A percentile compares a stretch with the other conserved stretches of the same genome.
phyloP scores from a whole-genome alignment of 2,888 invertebrate genomes.

The Uloborus plumipes region DNA sequence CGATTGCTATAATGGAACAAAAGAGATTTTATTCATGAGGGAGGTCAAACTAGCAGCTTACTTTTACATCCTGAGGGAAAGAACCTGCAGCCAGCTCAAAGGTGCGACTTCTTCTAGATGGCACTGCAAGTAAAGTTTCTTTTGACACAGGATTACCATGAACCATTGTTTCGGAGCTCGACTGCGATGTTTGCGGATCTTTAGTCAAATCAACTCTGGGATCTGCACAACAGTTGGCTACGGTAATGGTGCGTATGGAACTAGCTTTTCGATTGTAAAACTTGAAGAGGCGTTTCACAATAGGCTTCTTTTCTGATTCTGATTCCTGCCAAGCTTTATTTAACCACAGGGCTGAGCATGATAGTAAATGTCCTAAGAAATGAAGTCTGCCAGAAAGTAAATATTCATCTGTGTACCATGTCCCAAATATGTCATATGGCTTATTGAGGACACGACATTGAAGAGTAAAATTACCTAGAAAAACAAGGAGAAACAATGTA shows the following conservation, averaged over 20 bases:
- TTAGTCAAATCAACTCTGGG: constrained; percentile 12
- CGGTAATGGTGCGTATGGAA: constrained; percentile 82
- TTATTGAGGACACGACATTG: constrained; percentile 84
- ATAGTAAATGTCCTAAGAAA: constrained; percentile 80
- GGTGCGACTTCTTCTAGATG: constrained; percentile 37
- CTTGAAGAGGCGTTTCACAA: constrained; percentile 79
- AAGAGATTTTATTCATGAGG: background rate
- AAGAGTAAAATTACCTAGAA: constrained; percentile 78
- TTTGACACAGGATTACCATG: constrained; percentile 67
- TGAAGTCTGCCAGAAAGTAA: constrained; percentile 85
- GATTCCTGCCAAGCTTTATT: constrained; percentile 83
- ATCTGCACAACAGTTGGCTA: constrained; percentile 78
- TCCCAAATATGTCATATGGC: constrained; percentile 89
- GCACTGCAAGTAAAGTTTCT: constrained; percentile 47
- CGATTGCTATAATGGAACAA: too few relatives aligned
- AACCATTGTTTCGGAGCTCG: constrained; percentile 25
- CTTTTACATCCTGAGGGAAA: constrained; percentile 43
- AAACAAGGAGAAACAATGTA: background rate
- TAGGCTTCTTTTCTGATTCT: constrained; percentile 83
- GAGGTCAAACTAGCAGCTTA: background rate
- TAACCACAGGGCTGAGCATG: constrained; percentile 74
- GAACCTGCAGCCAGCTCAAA: constrained; percentile 46
- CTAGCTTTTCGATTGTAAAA: constrained; percentile 86
- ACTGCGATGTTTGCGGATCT: constrained; percentile 11
- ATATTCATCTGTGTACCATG: constrained; percentile 88